phyloP scores from a whole-genome alignment of 2,888 invertebrate species.

The Ormyrus pomaceus region DNA sequence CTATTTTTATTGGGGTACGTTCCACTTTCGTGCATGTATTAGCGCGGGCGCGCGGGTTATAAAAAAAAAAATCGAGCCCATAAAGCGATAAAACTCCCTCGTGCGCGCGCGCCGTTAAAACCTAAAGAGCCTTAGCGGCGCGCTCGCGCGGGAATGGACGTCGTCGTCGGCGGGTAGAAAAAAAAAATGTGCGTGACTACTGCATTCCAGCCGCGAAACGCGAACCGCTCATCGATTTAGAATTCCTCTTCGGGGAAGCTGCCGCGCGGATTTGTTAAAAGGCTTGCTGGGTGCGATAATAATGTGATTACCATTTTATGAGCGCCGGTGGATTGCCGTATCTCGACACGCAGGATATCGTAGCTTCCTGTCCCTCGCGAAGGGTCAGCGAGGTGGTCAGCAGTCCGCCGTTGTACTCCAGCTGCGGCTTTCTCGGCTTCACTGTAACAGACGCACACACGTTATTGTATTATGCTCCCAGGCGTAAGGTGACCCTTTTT shows the following conservation, averaged over 20 bases:
- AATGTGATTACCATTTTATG: conserved; percentile 84
- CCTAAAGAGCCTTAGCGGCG: conserved; percentile 31
- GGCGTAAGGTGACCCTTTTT: background rate
- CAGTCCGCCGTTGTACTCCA: conserved; percentile 87
- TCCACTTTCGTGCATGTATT: conserved; percentile 52
- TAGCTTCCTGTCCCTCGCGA: conserved; percentile 74
- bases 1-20: conserved; percentile 53
- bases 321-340: conserved; percentile 94
- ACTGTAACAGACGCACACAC: conserved; percentile 77
- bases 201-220: conserved; percentile 47
- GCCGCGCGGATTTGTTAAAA: conserved; percentile 40
- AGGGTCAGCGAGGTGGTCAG: conserved; percentile 67
- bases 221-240: background rate
- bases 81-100: conserved; percentile 52
- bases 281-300: conserved; percentile 5
- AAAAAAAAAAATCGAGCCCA: conserved; percentile 43
- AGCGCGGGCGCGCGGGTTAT: conserved; percentile 24
- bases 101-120: conserved; percentile 43
- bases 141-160: background rate
- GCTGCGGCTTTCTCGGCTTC: conserved; percentile 84
- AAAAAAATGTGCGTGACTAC: conserved; percentile 24
- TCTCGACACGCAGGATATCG: conserved; percentile 91
- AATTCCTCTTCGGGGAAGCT: background rate
- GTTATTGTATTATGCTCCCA: too few relatives aligned
- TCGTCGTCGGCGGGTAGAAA: background rate